Base-by-base conservation (phyloP, 2,888 invertebrate species). In the Lymantria dispar region DNA sequence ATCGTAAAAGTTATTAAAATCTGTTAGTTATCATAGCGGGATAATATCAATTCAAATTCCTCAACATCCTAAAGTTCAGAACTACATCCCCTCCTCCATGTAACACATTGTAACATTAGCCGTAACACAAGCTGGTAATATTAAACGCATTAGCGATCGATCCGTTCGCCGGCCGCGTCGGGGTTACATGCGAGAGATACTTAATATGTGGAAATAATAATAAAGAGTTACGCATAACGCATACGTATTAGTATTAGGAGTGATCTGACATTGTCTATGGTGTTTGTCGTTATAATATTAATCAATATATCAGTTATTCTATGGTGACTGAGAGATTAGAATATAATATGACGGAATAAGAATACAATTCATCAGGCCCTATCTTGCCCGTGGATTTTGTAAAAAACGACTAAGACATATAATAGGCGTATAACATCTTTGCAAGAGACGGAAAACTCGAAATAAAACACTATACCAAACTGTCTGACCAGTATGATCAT, bases 141-240 rank as follows among this genome's bases (percentile, higher is more conserved):
- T 54, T 68, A 64, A 53, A 59, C 56, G 47, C 65, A 65, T 65
- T 68, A 68, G 65, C 62, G 49, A 68, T 68, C 68, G 65, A 65
- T 62, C 64, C 55, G 48, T 15, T 50, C 49, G 45, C 43, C 58
- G 61, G 45, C 22, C 22, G 22, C 22, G 22, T 22, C 22, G 52
- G 48, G 47, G 43, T 39, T 46, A 42, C 8, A 30, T 33, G 10
- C n/a, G 48, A 45, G 52, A 52, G 78, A 79, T 82, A 85, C 84
- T 87, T 87, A 86, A 88, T 90, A 90, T 89, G 90, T 83, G 87
- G 88, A 85, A 84, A 89, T 87, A 87, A 91, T 87, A 87, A 87
- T 88, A 90, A 87, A 87, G 84, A 80, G 72, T 73, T 66, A 75
- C 80, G 83, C 80, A 69, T 52, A 62, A 76, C 78, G 86, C 86